Percentiles rank a stretch among this genome's conserved stretches.
These are phyloP conservation scores for Oikopleura dioica DNA, from an alignment of 23 tunicate species.

Conservation along the genomic window DNA sequence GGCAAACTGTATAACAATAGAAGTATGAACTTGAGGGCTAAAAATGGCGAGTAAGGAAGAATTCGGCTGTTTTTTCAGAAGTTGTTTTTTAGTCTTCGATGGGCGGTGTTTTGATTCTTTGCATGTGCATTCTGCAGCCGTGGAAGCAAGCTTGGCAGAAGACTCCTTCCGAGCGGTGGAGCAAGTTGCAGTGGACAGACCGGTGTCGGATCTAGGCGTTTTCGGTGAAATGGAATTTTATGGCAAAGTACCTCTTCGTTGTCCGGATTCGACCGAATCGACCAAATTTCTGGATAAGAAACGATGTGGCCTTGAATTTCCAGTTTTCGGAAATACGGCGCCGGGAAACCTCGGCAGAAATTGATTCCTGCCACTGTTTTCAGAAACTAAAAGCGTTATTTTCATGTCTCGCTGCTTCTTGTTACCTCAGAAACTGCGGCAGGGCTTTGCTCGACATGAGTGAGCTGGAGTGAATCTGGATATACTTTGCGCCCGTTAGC, in stretches of 20 bases:
- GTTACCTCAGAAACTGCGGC: background rate
- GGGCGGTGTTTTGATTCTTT: background rate
- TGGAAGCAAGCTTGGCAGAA: background rate
- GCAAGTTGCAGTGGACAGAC: background rate
- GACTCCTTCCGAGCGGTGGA: background rate
- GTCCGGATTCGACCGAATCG: conserved; percentile 22
- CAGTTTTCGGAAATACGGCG: conserved; percentile 30
- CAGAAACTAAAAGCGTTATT: conserved; percentile 21
- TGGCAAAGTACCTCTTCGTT: conserved; percentile 18
- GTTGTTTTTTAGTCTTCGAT: background rate
- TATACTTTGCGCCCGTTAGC: conserved; percentile 36
- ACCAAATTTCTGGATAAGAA: conserved; percentile 50
- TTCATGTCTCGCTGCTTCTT: background rate
- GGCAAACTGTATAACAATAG: too few species aligned
- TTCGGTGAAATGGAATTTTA: background rate
- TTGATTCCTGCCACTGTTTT: conserved; percentile 23
- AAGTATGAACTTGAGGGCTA: too few species aligned
- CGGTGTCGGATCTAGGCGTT: background rate
- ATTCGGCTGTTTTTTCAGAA: too few species aligned
- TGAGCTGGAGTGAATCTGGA: conserved; percentile 33
- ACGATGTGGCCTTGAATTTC: conserved; percentile 34
- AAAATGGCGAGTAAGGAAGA: too few species aligned
- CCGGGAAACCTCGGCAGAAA: conserved; percentile 48
- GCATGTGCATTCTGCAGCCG: background rate
- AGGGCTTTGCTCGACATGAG: conserved; percentile 24